phyloP scores from a whole-genome alignment of 2,797 vertebrate genomes.

The Ataeniobius toweri region DNA sequence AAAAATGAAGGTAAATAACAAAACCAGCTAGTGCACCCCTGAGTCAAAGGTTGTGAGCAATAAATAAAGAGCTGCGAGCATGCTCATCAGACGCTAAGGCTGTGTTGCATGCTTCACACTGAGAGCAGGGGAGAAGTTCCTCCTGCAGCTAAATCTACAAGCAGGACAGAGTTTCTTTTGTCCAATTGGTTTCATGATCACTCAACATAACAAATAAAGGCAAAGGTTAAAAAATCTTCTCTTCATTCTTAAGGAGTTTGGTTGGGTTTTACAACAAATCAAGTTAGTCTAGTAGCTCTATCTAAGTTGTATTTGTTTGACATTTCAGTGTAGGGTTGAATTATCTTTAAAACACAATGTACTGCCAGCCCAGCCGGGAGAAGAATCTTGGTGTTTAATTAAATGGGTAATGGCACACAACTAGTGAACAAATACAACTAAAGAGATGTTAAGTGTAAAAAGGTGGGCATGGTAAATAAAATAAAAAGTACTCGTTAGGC shows the following conservation, averaged over 20 bases:
- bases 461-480: slow-evolving; percentile 52
- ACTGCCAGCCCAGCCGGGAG: slow-evolving; percentile 20
- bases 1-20: slow-evolving; percentile 37
- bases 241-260: slow-evolving; percentile 8
- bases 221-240: slow-evolving; percentile 31
- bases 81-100: slow-evolving; percentile 21
- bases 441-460: slow-evolving; percentile 46
- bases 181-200: slow-evolving; percentile 14
- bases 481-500: not conserved
- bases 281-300: not conserved
- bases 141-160: slow-evolving; percentile 13
- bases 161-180: slow-evolving; percentile 20
- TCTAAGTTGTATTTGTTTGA: not conserved
- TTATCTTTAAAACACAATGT: not conserved
- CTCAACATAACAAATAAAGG: slow-evolving; percentile 26
- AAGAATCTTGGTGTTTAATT: slow-evolving; percentile 19
- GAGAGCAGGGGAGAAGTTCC: slow-evolving; percentile 2
- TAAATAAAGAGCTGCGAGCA: slow-evolving; percentile 18
- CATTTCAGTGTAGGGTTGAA: slow-evolving; percentile 24
- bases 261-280: slow-evolving; percentile 14
- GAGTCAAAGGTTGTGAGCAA: slow-evolving; percentile 36
- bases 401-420: slow-evolving; percentile 38
- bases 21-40: slow-evolving; percentile 34
- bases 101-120: slow-evolving; percentile 16
- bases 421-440: slow-evolving; percentile 43